phyloP scores from a whole-genome alignment of 2,888 invertebrate genomes.

The Tineola bisselliella region DNA sequence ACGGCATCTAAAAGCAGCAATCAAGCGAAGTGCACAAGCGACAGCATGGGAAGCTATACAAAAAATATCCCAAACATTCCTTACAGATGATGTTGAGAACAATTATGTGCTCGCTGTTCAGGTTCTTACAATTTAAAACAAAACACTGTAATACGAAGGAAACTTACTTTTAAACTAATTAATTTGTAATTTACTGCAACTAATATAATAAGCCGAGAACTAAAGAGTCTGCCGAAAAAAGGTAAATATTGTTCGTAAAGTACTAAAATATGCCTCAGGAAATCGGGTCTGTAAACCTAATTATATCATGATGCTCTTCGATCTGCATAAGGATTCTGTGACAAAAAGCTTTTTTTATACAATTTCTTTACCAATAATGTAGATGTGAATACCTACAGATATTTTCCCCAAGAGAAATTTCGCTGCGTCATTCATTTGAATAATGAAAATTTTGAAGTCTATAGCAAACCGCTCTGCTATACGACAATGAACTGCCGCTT shows the following conservation, averaged over 20 bases:
- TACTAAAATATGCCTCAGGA: background rate
- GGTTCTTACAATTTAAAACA: too few species aligned
- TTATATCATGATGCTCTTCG: background rate
- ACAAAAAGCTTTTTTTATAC: slow-evolving; percentile 8
- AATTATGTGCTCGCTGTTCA: too few species aligned
- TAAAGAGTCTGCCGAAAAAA: too few species aligned
- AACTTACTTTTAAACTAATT: too few species aligned
- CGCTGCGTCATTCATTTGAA: slow-evolving; percentile 12
- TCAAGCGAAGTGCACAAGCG: slow-evolving; percentile 12
- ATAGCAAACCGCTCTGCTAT: slow-evolving; percentile 2
- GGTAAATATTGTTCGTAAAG: too few species aligned
- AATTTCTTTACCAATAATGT: slow-evolving; percentile 6
- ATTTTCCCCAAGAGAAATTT: slow-evolving; percentile 12
- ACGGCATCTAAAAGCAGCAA: background rate
- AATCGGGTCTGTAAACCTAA: background rate
- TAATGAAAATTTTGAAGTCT: slow-evolving; percentile 13
- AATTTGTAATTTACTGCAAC: too few species aligned
- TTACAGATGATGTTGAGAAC: background rate
- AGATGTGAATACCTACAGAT: background rate
- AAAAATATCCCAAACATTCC: background rate
- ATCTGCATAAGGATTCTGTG: slow-evolving; percentile 2
- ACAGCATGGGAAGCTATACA: background rate
- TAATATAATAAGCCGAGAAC: too few species aligned
- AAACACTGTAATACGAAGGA: too few species aligned
- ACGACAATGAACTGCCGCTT: background rate